Evolutionary conservation across 2,113 vertebrate species (phyloP).

Genomic region (Actenoides lindsayi): DNA sequence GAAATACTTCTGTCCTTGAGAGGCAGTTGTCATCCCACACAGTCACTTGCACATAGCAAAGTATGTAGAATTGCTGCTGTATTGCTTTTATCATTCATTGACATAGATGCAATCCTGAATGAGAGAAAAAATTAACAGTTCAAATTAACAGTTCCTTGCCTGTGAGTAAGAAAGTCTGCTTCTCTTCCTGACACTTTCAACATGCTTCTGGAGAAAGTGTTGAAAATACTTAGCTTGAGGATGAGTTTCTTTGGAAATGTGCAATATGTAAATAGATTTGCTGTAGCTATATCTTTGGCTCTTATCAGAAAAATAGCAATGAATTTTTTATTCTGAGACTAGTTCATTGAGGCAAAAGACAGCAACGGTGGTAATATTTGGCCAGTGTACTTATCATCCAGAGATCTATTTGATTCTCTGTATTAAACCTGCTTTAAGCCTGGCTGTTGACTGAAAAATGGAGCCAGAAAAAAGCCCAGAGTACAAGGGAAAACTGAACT

Average conservation of each 20-base stretch:
- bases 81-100: background rate
- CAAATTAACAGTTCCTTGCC: background rate
- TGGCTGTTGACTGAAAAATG: background rate
- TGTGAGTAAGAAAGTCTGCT: background rate
- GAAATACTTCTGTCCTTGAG: conserved; percentile 17
- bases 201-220: background rate
- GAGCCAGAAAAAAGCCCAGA: background rate
- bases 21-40: conserved; percentile 8
- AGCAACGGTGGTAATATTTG: background rate
- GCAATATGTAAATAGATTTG: background rate
- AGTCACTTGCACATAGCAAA: background rate
- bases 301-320: background rate
- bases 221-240: background rate
- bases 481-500: background rate
- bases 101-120: background rate
- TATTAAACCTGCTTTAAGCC: background rate
- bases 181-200: background rate
- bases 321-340: background rate
- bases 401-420: background rate
- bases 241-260: background rate
- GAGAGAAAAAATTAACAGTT: background rate
- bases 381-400: background rate
- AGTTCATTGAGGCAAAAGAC: background rate
- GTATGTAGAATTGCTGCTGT: background rate
- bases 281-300: background rate